Evolutionary conservation across 2,797 vertebrate genomes (phyloP).

Genomic region (Leontocebus nigricollis): DNA sequence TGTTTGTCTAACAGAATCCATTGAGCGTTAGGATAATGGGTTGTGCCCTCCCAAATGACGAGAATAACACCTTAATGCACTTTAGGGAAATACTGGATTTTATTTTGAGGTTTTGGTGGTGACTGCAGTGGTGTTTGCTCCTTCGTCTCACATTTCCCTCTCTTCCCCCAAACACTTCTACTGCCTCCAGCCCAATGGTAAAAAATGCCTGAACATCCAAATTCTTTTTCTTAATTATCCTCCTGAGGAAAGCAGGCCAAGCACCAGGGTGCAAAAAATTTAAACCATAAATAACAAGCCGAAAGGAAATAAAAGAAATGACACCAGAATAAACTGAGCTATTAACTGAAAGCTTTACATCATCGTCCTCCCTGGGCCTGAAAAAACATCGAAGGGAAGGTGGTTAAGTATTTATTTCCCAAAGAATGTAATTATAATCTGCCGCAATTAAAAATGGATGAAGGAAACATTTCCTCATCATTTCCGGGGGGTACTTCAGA

Average conservation of each 20-base stretch:
- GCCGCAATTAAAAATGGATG: conserved; percentile 88
- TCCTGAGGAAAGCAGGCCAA: conserved; percentile 79
- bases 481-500: conserved; percentile 60
- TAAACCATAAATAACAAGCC: conserved; percentile 82
- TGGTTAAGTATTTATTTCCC: conserved; percentile 83
- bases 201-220: conserved; percentile 68
- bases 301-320: conserved; percentile 83
- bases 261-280: conserved; percentile 82
- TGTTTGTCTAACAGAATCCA: conserved; percentile 29
- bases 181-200: conserved; percentile 56
- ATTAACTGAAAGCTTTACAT: conserved; percentile 80
- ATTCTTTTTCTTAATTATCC: conserved; percentile 84
- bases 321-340: conserved; percentile 84
- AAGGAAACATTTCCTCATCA: conserved; percentile 61
- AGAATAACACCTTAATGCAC: conserved; percentile 66
- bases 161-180: conserved; percentile 21
- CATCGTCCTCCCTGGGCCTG: conserved; percentile 48
- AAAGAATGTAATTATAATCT: conserved; percentile 81
- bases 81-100: conserved; percentile 60
- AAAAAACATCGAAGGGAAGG: conserved; percentile 75
- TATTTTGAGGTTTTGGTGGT: conserved; percentile 48
- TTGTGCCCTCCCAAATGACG: not conserved
- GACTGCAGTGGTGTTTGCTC: not conserved
- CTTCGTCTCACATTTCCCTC: conserved; percentile 42
- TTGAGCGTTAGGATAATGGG: not conserved